These are phyloP conservation scores for Drosophila neutralis DNA, from an alignment of 2,888 invertebrate genomes.

Conservation along the genomic window DNA sequence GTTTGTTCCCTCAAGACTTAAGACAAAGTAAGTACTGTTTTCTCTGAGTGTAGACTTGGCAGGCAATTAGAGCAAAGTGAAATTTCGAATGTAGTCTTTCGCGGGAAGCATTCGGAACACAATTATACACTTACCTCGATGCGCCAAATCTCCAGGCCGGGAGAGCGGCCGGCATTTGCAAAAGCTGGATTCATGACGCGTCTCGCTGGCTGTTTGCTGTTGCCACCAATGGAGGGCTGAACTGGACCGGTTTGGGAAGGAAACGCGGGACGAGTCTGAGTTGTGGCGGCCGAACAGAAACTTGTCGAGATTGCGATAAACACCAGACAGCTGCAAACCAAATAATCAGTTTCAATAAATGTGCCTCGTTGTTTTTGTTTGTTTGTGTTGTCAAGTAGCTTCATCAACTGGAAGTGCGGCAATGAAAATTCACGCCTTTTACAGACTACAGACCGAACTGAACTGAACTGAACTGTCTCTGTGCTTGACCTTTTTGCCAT, in stretches of 20 bases:
- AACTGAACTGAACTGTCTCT: constrained; percentile 5
- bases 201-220: constrained; percentile 75
- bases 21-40: not conserved
- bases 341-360: constrained; percentile 19
- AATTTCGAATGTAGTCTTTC: not conserved
- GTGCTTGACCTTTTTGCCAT: constrained; percentile 15
- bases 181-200: constrained; percentile 88
- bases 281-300: constrained; percentile 81
- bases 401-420: not conserved
- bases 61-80: not conserved
- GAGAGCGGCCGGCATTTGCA: constrained; percentile 88
- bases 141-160: constrained; percentile 92
- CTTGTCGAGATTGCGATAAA: constrained; percentile 69
- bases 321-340: constrained; percentile 70
- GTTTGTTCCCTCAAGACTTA: not conserved
- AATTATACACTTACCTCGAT: constrained; percentile 88
- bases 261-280: constrained; percentile 79
- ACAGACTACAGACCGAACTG: constrained; percentile 4
- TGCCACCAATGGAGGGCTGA: constrained; percentile 67
- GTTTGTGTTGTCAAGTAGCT: constrained; percentile 13
- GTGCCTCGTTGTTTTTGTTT: constrained; percentile 2
- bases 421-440: constrained; percentile 25
- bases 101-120: not conserved
- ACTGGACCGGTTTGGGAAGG: constrained; percentile 77
- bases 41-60: not conserved